These are phyloP conservation scores for Drosophila macrospina DNA, from an alignment of 2,888 invertebrate genomes.

Conservation along the genomic window DNA sequence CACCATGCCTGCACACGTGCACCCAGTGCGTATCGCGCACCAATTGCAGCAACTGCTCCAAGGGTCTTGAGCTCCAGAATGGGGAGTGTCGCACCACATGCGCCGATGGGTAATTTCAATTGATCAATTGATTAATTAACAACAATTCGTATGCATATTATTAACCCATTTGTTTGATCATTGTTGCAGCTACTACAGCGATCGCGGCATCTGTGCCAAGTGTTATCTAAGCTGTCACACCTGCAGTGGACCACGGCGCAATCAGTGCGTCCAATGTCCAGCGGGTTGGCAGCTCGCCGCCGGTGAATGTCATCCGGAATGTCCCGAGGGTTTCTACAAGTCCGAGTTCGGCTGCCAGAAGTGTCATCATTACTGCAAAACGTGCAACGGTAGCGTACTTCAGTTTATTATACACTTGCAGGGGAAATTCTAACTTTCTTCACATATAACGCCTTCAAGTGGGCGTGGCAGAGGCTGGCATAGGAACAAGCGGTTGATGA, in stretches of 20 bases:
- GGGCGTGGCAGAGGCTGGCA: too few relatives aligned
- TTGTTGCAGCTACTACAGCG: slow-evolving; percentile 91
- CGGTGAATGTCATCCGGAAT: slow-evolving; percentile 93
- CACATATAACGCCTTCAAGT: too few relatives aligned
- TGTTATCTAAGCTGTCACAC: slow-evolving; percentile 94
- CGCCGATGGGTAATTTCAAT: slow-evolving; percentile 87
- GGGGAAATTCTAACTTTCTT: too few relatives aligned
- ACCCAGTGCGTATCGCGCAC: slow-evolving; percentile 91
- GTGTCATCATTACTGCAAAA: slow-evolving; percentile 95
- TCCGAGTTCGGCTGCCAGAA: slow-evolving; percentile 93
- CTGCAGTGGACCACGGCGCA: slow-evolving; percentile 93
- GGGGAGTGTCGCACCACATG: slow-evolving; percentile 93
- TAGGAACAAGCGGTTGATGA: too few relatives aligned
- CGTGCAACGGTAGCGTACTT: slow-evolving; percentile 89
- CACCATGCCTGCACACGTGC: slow-evolving; percentile 93
- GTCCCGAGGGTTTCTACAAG: slow-evolving; percentile 94
- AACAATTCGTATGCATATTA: not conserved
- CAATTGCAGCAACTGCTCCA: slow-evolving; percentile 93
- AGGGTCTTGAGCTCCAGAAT: slow-evolving; percentile 91
- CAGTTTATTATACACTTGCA: too few relatives aligned
- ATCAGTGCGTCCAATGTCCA: slow-evolving; percentile 94
- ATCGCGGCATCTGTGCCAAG: slow-evolving; percentile 92
- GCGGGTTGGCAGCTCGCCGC: slow-evolving; percentile 92
- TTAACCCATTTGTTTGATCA: not conserved
- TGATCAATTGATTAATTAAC: too few relatives aligned